A percentile compares a stretch with the other conserved stretches of the same genome.
These are phyloP conservation scores for Limosa lapponica DNA, from an alignment of 2,797 vertebrate genomes.

Conservation along the genomic window DNA sequence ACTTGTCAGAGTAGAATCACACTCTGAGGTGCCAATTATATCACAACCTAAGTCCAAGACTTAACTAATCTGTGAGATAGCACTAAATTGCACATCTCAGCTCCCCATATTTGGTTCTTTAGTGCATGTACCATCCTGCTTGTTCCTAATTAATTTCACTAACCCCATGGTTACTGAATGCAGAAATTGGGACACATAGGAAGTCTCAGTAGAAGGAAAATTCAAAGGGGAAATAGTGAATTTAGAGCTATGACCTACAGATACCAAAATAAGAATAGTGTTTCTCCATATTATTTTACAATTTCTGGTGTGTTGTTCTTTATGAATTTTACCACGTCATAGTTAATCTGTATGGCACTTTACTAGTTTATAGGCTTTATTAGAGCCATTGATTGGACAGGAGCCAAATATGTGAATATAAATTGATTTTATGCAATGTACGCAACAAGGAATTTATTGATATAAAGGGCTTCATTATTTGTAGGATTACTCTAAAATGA, in stretches of 20 bases:
- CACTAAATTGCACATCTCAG: slow-evolving; percentile 39
- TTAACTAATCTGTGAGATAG: slow-evolving; percentile 33
- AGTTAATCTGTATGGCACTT: slow-evolving; percentile 33
- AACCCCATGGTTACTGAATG: slow-evolving; percentile 45
- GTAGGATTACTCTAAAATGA: slow-evolving; percentile 60
- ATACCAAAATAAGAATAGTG: slow-evolving; percentile 4
- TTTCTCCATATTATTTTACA: slow-evolving; percentile 14
- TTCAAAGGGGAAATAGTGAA: not conserved
- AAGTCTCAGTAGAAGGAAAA: slow-evolving; percentile 30
- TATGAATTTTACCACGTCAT: not conserved
- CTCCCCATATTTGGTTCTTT: slow-evolving; percentile 36
- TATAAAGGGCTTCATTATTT: slow-evolving; percentile 65
- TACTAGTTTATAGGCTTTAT: slow-evolving; percentile 37
- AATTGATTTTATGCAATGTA: slow-evolving; percentile 70
- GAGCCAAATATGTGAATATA: slow-evolving; percentile 58
- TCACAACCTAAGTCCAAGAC: slow-evolving; percentile 46
- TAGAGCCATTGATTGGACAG: slow-evolving; percentile 43
- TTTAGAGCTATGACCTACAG: slow-evolving; percentile 34
- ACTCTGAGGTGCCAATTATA: slow-evolving; percentile 56
- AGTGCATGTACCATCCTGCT: slow-evolving; percentile 27
- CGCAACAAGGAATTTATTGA: slow-evolving; percentile 60
- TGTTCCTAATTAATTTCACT: slow-evolving; percentile 68
- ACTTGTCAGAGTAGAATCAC: slow-evolving; percentile 23
- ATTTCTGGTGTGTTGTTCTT: slow-evolving; percentile 34
- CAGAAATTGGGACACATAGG: slow-evolving; percentile 3